phyloP scores from a whole-genome alignment of 30 jellyfish, hydroid and myxozoan genomes.

The Pseudorhiza aurosa region DNA sequence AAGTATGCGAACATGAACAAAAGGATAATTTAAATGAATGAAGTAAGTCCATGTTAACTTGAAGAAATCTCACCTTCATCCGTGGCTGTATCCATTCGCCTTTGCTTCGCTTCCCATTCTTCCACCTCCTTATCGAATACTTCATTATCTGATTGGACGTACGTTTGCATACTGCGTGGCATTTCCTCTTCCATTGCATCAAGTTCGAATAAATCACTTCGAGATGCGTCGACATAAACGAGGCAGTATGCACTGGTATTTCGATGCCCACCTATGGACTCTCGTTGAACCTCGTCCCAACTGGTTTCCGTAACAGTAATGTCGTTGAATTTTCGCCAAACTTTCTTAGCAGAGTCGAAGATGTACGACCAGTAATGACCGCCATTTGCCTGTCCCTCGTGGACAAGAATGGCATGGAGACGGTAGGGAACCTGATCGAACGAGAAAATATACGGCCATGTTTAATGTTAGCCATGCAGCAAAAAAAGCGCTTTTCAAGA shows the following conservation, averaged over 20 bases:
- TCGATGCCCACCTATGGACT: constrained; percentile 67
- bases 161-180: constrained; percentile 7
- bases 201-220: constrained; percentile 34
- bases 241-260: constrained; percentile 69
- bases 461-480: too few species aligned
- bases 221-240: constrained; percentile 51
- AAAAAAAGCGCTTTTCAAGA: too few species aligned
- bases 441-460: too few species aligned
- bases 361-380: constrained; percentile 79
- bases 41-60: too few species aligned
- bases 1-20: too few species aligned
- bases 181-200: constrained; percentile 24
- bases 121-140: constrained; percentile 29
- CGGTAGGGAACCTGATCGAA: constrained; percentile 57
- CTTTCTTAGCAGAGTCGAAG: constrained; percentile 19
- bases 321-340: constrained; percentile 71
- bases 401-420: constrained; percentile 70
- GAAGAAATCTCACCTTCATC: neutral
- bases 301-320: constrained; percentile 60
- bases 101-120: constrained; percentile 54
- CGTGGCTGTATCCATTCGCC: neutral
- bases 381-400: constrained; percentile 78
- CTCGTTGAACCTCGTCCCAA: constrained; percentile 69
- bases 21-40: too few species aligned
- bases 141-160: constrained; percentile 13